Conservation (phyloP, 2,888 invertebrate species). For the Auanema sp. region DNA sequence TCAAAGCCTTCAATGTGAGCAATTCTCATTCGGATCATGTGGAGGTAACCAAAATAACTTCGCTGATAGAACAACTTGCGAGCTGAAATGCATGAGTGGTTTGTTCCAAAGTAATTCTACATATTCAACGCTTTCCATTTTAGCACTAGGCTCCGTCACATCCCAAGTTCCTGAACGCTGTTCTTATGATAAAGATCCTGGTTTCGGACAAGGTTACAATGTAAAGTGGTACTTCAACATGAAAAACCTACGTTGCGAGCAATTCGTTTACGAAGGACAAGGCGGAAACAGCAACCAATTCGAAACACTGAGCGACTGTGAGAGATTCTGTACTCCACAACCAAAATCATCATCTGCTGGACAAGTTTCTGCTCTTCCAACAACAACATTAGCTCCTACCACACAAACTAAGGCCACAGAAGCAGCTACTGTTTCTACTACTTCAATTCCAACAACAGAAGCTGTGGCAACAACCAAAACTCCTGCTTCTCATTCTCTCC, state of each 20-base stretch:
- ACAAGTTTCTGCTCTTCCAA: background rate
- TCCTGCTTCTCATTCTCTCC: conserved; percentile 4
- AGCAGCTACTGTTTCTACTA: conserved; percentile 4
- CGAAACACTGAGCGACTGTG: conserved; percentile 54
- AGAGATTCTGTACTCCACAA: conserved; percentile 43
- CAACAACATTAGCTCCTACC: conserved; percentile 11
- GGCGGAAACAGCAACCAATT: conserved; percentile 62
- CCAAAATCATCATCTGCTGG: conserved; percentile 9
- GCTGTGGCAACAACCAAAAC: conserved; percentile 10
- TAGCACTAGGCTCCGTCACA: conserved; percentile 29
- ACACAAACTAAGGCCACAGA: background rate
- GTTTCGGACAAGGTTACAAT: conserved; percentile 58
- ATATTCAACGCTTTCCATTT: background rate
- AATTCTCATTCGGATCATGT: conserved; percentile 61
- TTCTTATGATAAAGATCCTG: conserved; percentile 50
- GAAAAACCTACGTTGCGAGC: conserved; percentile 60
- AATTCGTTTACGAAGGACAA: conserved; percentile 60
- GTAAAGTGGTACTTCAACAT: conserved; percentile 62
- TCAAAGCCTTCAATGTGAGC: conserved; percentile 54
- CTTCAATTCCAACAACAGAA: conserved; percentile 12
- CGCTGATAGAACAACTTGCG: conserved; percentile 42
- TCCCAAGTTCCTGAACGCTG: conserved; percentile 56
- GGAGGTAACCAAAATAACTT: conserved; percentile 63
- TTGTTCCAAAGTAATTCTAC: background rate
- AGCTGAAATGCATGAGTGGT: conserved; percentile 40